These are phyloP conservation scores for Polylopha cassiicola DNA, from an alignment of 2,888 invertebrate genomes.

Conservation along the genomic window DNA sequence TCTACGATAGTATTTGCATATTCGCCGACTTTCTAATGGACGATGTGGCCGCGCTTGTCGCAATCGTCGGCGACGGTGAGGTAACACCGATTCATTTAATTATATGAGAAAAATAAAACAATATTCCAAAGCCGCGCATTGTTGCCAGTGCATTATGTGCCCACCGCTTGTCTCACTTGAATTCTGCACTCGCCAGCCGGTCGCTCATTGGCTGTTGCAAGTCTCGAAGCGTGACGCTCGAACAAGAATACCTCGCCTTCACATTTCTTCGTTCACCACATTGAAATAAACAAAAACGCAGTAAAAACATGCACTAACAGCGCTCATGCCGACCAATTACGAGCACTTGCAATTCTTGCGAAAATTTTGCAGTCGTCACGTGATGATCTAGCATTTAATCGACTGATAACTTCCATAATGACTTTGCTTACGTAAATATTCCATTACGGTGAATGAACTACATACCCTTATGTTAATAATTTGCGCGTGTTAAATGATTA, in stretches of 20 bases:
- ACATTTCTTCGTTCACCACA: slow-evolving; percentile 44
- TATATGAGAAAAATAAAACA: slow-evolving; percentile 56
- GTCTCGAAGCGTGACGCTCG: slow-evolving; percentile 47
- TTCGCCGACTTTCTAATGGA: slow-evolving; percentile 77
- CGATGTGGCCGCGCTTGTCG: slow-evolving; percentile 74
- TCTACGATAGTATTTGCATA: slow-evolving; percentile 78
- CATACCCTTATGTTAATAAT: slow-evolving; percentile 42
- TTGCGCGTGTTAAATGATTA: slow-evolving; percentile 50
- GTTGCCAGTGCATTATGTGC: slow-evolving; percentile 50
- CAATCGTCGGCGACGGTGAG: slow-evolving; percentile 69
- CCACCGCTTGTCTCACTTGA: slow-evolving; percentile 42
- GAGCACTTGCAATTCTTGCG: slow-evolving; percentile 32
- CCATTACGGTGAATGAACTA: slow-evolving; percentile 59
- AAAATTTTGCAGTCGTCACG: slow-evolving; percentile 37
- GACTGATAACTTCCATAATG: slow-evolving; percentile 31
- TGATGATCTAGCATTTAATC: slow-evolving; percentile 25
- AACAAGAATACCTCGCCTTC: slow-evolving; percentile 57
- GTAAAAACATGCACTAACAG: slow-evolving; percentile 7
- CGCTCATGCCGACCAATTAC: neutral
- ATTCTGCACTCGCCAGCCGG: slow-evolving; percentile 45
- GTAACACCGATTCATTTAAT: slow-evolving; percentile 74
- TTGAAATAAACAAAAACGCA: slow-evolving; percentile 44
- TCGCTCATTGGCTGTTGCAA: slow-evolving; percentile 44
- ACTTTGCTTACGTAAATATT: slow-evolving; percentile 36
- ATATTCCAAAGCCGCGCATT: slow-evolving; percentile 57